phyloP scores from a whole-genome alignment of 2,113 vertebrate genomes.

The Drymodes brunneopygia region DNA sequence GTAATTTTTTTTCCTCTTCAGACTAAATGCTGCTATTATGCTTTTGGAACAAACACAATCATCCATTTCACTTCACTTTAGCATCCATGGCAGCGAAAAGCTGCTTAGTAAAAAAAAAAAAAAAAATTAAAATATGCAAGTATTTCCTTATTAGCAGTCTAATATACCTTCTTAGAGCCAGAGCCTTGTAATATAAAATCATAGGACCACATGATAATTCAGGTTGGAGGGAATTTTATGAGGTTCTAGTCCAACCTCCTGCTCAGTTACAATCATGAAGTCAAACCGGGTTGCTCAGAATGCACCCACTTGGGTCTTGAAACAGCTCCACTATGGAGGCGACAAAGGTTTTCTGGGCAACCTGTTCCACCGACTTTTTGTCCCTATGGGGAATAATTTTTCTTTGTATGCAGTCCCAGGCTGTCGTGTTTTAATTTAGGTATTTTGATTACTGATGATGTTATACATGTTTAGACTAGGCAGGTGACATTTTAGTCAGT shows the following conservation, averaged over 20 bases:
- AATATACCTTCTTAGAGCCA: background rate
- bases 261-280: background rate
- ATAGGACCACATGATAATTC: background rate
- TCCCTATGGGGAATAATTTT: background rate
- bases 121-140: rapidly evolving
- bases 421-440: background rate
- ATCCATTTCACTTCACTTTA: background rate
- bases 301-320: background rate
- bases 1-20: background rate
- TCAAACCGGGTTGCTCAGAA: background rate
- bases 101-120: background rate
- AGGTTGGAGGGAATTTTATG: background rate
- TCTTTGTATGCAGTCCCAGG: background rate
- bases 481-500: background rate
- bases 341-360: background rate
- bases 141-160: background rate
- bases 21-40: background rate
- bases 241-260: background rate
- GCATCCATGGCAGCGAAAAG: background rate
- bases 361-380: background rate
- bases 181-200: background rate
- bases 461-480: background rate
- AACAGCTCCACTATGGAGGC: background rate
- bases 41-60: background rate
- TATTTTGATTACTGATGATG: background rate